A percentile compares a stretch with the other conserved stretches of the same genome.
Conservation (phyloP, 2,113 vertebrate genomes). For the Galeopterus variegatus region DNA sequence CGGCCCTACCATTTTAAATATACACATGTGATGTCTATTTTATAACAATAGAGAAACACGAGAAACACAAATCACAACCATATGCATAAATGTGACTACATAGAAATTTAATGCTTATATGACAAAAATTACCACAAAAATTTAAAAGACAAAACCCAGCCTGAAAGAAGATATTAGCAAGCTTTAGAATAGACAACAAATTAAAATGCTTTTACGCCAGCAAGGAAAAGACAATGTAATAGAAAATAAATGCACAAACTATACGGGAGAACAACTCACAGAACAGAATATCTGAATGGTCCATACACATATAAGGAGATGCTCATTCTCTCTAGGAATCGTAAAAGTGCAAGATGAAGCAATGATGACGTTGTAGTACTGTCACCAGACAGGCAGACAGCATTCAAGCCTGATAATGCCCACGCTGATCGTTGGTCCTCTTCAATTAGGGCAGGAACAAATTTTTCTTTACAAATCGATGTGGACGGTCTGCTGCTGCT, state of each 20-base stretch:
- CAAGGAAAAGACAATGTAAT: not conserved
- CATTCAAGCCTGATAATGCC: not conserved
- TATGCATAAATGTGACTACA: not conserved
- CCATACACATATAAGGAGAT: no score
- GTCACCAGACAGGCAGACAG: not conserved
- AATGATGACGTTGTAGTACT: fast-evolving
- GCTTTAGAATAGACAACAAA: not conserved
- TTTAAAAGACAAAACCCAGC: not conserved
- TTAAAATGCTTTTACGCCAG: not conserved
- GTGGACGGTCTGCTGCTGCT: no score
- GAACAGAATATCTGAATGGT: not conserved
- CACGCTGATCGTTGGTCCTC: no score
- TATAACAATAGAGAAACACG: not conserved
- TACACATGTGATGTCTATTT: not conserved
- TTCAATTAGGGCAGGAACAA: no score
- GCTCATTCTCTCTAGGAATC: not conserved
- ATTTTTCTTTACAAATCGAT: no score
- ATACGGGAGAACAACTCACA: not conserved
- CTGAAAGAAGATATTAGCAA: not conserved
- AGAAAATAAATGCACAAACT: not conserved
- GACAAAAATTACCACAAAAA: not conserved
- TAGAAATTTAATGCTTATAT: not conserved
- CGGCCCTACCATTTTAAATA: no score
- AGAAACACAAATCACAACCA: not conserved
- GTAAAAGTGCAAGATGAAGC: fast-evolving